A percentile compares a stretch with the other conserved stretches of the same genome.
Conservation (phyloP, 37 sponge, comb jelly and placozoan species). For the Amphimedon queenslandica region DNA sequence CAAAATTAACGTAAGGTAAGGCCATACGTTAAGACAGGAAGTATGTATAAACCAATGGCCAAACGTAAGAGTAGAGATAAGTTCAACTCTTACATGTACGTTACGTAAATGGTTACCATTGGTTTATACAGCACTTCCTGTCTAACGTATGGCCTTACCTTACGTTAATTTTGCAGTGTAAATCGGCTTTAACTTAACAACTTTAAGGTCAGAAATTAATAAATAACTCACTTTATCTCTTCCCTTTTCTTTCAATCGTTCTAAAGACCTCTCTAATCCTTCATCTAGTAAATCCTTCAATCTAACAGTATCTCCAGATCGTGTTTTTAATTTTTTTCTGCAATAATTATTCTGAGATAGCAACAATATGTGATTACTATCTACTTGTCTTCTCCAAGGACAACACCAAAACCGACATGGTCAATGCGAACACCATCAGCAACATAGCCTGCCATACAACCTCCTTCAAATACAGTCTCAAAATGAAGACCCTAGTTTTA, state of each 20-base stretch:
- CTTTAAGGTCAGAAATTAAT: neutral
- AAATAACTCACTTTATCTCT: slow-evolving; percentile 63
- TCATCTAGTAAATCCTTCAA: slow-evolving; percentile 90
- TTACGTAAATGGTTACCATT: too few species aligned
- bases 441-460: slow-evolving; percentile 69
- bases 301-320: slow-evolving; percentile 83
- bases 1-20: too few species aligned
- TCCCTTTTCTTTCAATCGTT: slow-evolving; percentile 68
- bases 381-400: slow-evolving; percentile 93
- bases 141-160: too few species aligned
- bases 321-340: slow-evolving; percentile 82
- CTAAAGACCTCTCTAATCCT: slow-evolving; percentile 79
- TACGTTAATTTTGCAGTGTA: too few species aligned
- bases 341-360: neutral
- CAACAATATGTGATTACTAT: neutral
- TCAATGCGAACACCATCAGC: slow-evolving; percentile 48
- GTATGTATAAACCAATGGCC: too few species aligned
- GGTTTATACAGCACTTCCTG: too few species aligned
- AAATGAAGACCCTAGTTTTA: slow-evolving; percentile 63
- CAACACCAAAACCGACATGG: slow-evolving; percentile 98
- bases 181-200: neutral
- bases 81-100: too few species aligned
- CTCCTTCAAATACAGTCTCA: slow-evolving; percentile 67
- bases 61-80: too few species aligned
- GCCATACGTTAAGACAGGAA: too few species aligned